Evolutionary conservation across 2,113 vertebrate genomes (phyloP), one percentile per base, ranked within the genome.

Genomic region (Ia io): DNA sequence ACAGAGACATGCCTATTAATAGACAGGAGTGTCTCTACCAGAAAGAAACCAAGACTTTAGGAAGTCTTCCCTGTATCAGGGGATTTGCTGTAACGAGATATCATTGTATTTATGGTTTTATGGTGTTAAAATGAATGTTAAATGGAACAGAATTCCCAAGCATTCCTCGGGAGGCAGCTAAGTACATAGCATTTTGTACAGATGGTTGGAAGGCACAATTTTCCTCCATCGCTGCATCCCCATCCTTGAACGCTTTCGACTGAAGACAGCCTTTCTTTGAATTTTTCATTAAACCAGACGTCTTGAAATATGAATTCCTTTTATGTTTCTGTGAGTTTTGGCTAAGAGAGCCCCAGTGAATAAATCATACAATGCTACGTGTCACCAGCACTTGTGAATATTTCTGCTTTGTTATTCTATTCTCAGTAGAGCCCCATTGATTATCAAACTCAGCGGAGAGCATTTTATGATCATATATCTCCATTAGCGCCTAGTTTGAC

Each of bases 391-490:
- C 98, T 98, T 99, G 98, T 99, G 99, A 99, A 99, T 99, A 99
- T 99, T 99, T 98, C 98, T 98, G 98, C 99, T 99, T 99, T 99
- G 99, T 99, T 99, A 99, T 99, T 99, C 98, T 99, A 99, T 99
- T 98, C 99, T 99, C 98, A 99, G 99, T 98, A 99, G 98, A 98
- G 99, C 98, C 98, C 99, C 99, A 99, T 99, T 99, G 99, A 99
- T 99, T 99, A 99, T 99, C 99, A 99, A 99, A 99, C 99, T 99
- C 99, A 99, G 99, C 99, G 98, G 98, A 99, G 99, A 99, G 99
- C 98, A 98, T 99, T 99, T 99, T 99, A 99, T 98, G 99, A 98
- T 99, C 99, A 99, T 99, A 99, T 99, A 99, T 99, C 99, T 99
- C 99, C 99, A 99, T 99, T 99, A 99, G 99, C 98, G 98, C 98